phyloP scores from a whole-genome alignment of 2,113 vertebrate species.

The Caracal caracal region DNA sequence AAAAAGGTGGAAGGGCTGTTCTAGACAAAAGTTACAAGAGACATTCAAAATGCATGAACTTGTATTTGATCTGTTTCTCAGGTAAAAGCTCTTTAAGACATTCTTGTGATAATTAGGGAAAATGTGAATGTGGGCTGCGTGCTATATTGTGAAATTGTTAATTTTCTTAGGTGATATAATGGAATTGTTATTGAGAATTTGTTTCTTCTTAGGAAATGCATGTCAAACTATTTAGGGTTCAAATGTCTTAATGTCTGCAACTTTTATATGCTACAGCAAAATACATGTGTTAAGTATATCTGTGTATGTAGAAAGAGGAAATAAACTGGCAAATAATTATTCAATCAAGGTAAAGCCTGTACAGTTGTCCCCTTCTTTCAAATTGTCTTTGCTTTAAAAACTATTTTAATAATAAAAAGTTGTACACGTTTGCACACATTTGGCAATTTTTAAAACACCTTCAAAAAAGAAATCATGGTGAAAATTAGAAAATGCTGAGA shows the following conservation, averaged over 20 bases:
- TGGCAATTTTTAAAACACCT: background rate
- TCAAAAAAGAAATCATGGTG: background rate
- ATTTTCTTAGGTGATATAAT: conserved; percentile 3
- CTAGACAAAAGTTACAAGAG: background rate
- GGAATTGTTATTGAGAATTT: background rate
- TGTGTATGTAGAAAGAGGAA: background rate
- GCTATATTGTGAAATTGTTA: background rate
- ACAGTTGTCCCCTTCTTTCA: background rate
- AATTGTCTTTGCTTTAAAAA: background rate
- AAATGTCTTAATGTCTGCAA: background rate
- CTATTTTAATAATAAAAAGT: background rate
- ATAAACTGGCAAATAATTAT: background rate
- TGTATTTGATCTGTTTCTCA: background rate
- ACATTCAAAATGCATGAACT: background rate
- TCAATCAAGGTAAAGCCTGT: background rate
- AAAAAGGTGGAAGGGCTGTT: background rate
- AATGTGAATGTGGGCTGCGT: background rate
- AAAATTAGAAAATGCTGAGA: background rate
- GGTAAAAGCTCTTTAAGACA: background rate
- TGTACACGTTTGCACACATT: background rate
- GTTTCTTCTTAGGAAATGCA: background rate
- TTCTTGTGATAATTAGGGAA: conserved; percentile 29
- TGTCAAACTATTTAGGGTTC: background rate
- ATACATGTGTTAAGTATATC: background rate
- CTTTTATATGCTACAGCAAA: background rate